Evolutionary conservation across 1,140 invertebrate species (phyloP).

Genomic region (Habropoda laboriosa): DNA sequence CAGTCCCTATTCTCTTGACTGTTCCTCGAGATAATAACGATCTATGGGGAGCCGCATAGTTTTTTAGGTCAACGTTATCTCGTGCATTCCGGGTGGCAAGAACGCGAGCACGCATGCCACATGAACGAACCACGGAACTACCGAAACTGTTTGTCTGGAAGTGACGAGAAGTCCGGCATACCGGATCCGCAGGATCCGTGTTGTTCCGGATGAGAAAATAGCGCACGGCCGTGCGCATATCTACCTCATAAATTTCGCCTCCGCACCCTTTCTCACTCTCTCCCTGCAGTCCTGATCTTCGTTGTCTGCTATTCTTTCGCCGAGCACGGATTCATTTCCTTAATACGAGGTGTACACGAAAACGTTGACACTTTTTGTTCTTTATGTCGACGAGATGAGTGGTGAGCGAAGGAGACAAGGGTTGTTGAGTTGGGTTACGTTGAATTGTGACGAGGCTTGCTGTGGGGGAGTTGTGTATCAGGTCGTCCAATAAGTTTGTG

Average conservation of each 20-base stretch:
- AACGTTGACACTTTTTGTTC: too few relatives aligned
- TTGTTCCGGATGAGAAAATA: constrained; percentile 16
- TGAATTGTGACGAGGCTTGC: too few relatives aligned
- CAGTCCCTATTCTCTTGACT: constrained; percentile 19
- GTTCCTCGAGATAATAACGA: constrained; percentile 61
- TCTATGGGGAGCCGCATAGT: constrained; percentile 50
- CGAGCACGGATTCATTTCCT: not conserved
- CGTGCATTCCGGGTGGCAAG: not conserved
- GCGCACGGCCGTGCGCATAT: not conserved
- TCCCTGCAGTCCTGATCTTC: not conserved
- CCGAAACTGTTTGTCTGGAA: constrained; percentile 17
- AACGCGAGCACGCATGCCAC: constrained; percentile 19
- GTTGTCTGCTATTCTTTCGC: not conserved
- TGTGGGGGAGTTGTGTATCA: too few relatives aligned
- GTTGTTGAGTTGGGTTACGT: too few relatives aligned
- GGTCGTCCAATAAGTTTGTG: too few relatives aligned
- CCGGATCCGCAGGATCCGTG: constrained; percentile 7
- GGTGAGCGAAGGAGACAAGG: too few relatives aligned
- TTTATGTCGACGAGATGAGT: too few relatives aligned
- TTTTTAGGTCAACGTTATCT: constrained; percentile 37
- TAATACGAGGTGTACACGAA: too few relatives aligned
- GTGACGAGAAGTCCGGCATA: constrained; percentile 27
- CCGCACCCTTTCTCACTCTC: not conserved
- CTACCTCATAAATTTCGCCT: constrained; percentile 9
- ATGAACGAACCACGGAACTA: not conserved